These are phyloP conservation scores for Reticulitermes speratus DNA, from an alignment of 1,140 invertebrate species.

Conservation along the genomic window DNA sequence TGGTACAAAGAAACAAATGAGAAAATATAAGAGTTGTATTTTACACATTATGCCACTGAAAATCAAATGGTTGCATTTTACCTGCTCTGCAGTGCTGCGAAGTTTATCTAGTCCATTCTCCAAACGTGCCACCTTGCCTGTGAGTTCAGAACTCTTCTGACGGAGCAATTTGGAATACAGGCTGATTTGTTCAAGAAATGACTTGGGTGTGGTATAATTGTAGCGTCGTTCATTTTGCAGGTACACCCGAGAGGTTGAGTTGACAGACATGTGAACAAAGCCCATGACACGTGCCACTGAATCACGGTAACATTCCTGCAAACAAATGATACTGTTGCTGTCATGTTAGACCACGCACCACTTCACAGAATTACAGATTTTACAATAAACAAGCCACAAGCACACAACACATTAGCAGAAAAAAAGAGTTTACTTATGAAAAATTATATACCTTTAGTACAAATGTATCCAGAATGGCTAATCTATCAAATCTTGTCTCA, in stretches of 20 bases:
- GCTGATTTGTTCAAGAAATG: conserved; percentile 93
- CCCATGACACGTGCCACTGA: conserved; percentile 91
- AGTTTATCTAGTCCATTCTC: conserved; percentile 94
- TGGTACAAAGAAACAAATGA: too few species aligned
- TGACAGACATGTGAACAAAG: conserved; percentile 90
- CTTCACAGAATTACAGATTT: too few species aligned
- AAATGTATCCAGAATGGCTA: too few species aligned
- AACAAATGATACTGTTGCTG: conserved; percentile 23
- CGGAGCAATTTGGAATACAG: conserved; percentile 85
- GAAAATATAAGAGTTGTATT: too few species aligned
- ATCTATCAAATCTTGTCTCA: too few species aligned
- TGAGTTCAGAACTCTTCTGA: conserved; percentile 78
- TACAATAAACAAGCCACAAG: too few species aligned
- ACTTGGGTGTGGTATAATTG: conserved; percentile 97
- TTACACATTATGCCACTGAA: too few species aligned
- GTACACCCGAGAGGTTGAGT: conserved; percentile 82
- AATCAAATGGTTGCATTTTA: conserved; percentile 35
- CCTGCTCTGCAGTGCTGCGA: conserved; percentile 78
- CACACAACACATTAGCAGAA: too few species aligned
- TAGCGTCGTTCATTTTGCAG: conserved; percentile 86
- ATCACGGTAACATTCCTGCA: conserved; percentile 64
- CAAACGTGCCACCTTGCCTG: conserved; percentile 78
- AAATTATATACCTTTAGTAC: too few species aligned
- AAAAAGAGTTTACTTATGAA: too few species aligned
- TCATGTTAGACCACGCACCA: too few species aligned